Evolutionary conservation across 2,797 vertebrate species (phyloP).

Genomic region (Pelochelys cantorii): DNA sequence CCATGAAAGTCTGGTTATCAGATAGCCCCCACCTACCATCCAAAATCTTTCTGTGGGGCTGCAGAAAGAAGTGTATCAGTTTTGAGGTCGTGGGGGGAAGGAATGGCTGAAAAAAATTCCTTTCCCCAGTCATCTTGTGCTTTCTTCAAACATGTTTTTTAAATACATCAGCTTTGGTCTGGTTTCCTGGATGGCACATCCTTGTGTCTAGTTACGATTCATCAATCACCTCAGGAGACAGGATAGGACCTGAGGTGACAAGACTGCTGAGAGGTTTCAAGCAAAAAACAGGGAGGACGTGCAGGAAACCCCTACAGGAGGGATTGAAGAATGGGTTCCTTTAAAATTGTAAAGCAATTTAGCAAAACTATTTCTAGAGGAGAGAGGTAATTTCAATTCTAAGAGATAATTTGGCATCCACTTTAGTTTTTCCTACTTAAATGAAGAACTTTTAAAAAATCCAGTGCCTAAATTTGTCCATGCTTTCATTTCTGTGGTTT

Average conservation of each 20-base stretch:
- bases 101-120: conserved; percentile 43
- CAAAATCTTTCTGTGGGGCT: neutral
- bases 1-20: conserved; percentile 24
- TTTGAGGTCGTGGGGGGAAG: conserved; percentile 37
- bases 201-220: conserved; percentile 61
- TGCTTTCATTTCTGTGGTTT: conserved; percentile 43
- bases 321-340: neutral
- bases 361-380: conserved; percentile 7
- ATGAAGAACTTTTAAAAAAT: conserved; percentile 36
- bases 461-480: conserved; percentile 33
- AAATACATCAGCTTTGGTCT: conserved; percentile 64
- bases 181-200: conserved; percentile 75
- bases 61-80: conserved; percentile 29
- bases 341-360: neutral
- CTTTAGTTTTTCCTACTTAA: conserved; percentile 49
- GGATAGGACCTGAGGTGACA: conserved; percentile 41
- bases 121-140: conserved; percentile 13
- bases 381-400: conserved; percentile 21
- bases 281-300: neutral
- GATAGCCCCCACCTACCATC: neutral
- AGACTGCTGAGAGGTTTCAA: conserved; percentile 42
- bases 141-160: conserved; percentile 57
- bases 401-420: conserved; percentile 50
- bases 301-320: conserved; percentile 11
- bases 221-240: conserved; percentile 66